Evolutionary conservation across 92 coral and sea anemone genomes (phyloP), one percentile per base, ranked within the genome.

Genomic region (Bergia puertoricense): DNA sequence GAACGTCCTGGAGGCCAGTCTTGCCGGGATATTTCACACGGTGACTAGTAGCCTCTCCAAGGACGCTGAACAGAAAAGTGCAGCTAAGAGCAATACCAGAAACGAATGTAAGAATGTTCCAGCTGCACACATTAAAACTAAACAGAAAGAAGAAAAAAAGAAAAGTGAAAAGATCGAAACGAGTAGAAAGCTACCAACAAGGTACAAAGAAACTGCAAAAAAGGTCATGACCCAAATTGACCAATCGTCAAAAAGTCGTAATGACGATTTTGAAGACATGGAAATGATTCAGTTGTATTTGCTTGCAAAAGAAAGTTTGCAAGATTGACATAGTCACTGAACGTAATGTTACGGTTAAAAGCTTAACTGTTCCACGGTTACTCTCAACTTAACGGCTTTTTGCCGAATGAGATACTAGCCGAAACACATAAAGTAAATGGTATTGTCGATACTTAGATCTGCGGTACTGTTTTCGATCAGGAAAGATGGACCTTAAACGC

Each of bases 191-290:
- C 14, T 43, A 56, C 41, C 59, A 2, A 38, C 39, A 18, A 42
- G 36, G 46, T 42, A 65, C 56, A 42, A 40, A 9, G 44, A 45
- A 46, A 71, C 23, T 1, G 79, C 87, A 18, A 11, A 69, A 51
- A 69, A 69, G 20, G 42, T 84, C 0, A 30, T 84, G 15, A 84
- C 9, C 14, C 79, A 84, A 71, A 6, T 84, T 16, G 65, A 71
- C 2, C 0, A 14, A 30, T 8, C 66, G 45, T 84, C 87, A 30
- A 36, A 37, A 10, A 16, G 68, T 46, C 87, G 87, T 6, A 7
- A 37, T 30, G 87, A 71, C 9, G 87, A 84, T 45, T 84, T 84
- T 71, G 87, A 84, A 50, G 87, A 84, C 67, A 43, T 84, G 2
- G 79, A 84, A 0, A 1, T 84, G 38, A 37, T 84, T 43, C 87